Base-by-base conservation (phyloP, 2,113 vertebrate species). In the Ardeotis arabs region DNA sequence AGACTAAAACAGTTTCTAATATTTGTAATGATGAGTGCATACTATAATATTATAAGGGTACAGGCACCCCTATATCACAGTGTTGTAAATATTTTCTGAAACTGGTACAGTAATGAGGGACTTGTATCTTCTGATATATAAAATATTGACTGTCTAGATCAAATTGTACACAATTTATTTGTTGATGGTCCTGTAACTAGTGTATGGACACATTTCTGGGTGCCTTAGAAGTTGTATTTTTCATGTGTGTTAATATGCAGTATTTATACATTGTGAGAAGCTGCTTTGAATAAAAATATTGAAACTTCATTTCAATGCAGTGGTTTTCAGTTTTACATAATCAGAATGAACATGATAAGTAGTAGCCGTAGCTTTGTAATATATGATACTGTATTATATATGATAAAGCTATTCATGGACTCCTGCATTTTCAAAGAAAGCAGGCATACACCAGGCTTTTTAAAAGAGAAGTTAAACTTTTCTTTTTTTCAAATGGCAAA, bases 151-250 rank as follows among this genome's bases (percentile, higher is more conserved):
- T 98, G 98, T 98, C 98, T 98, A 97, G 97, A 98, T 96, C 95
- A 97, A 98, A 98, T 97, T 97, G 98, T 98, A 97, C 97, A 98
- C 98, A 96, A 95, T 96, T 97, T 98, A 97, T 98, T 98, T 98
- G 97, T 97, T 97, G 97, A 98, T 97, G 97, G 97, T 98, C 97
- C 97, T 98, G 97, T 98, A 98, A 98, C 97, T 98, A 97, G 98
- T 98, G 98, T 98, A 98, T 98, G 98, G 98, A 98, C 98, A 99
- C 98, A 99, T 99, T 98, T 98, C 98, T 98, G 98, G 98, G 98
- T 99, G 99, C 99, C 99, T 99, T 99, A 99, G 98, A 98, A 98
- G 98, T 98, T 98, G 98, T 98, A 98, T 98, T 98, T 98, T 98
- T 98, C 98, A 98, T 99, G 98, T 99, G 98, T 98, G 98, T 98